Base-by-base conservation (phyloP, 2,797 vertebrate genomes). In the Artibeus jamaicensis region DNA sequence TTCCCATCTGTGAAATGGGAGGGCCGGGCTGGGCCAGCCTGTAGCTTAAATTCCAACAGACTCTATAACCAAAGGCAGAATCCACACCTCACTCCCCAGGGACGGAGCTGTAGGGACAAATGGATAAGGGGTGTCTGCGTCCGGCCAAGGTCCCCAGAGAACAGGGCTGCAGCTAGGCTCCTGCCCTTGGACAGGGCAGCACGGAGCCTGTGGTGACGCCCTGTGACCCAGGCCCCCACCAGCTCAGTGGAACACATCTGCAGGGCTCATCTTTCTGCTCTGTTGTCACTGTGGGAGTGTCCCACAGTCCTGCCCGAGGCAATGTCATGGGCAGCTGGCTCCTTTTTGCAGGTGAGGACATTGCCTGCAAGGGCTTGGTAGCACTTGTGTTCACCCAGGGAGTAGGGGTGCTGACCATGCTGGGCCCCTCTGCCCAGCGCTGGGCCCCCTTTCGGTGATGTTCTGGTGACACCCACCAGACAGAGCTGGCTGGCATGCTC, bases 101-200 rank as follows among this genome's bases (percentile, higher is more conserved):
- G 5, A 39, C 0, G 2, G 32, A 6, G 21, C 1, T 7, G 6
- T 2, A 10, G 21, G 65, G 79, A 16, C 32, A 26, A 5, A 9
- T 0, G n/a, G 42, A 62, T 4, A 26, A 67, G 76, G 21, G 9
- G 15, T 7, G 37, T 4, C 37, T 37, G 53, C 32, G 67, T 71
- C 22, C 24, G 32, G 42, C 6, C 6, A 1, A 1, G 9, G 44
- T 26, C 44, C 26, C 8, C 19, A 39, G 59, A 24, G 8, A 5
- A 34, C 68, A n/a, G 42, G n/a, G 62, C 16, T 14, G 18, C 1
- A 0, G 1, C 0, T 10, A 14, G 24, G 24, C 1, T 0, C 4
- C 8, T 6, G 39, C n/a, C 42, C 34, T 1, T 8, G 22, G 50
- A 6, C 1, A 6, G 62, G 34, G 44, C 29, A 18, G 22, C 5